Evolutionary conservation across 2,113 vertebrate species (phyloP).

Genomic region (Tetrao urogallus): DNA sequence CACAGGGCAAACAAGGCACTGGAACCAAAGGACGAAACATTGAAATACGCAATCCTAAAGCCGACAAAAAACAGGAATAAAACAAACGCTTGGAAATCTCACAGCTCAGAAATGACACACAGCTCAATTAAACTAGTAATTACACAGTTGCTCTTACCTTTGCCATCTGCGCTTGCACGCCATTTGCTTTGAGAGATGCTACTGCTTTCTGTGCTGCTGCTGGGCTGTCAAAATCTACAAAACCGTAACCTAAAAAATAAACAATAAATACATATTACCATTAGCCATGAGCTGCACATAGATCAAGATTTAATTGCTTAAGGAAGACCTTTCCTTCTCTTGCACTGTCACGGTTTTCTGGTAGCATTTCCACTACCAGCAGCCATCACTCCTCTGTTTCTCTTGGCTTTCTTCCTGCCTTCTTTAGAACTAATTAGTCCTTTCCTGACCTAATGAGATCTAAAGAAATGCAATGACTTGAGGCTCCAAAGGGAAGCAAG

Average conservation of each 20-base stretch:
- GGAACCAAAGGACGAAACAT: not conserved
- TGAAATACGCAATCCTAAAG: not conserved
- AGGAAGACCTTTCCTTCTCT: not conserved
- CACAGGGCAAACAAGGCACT: not conserved
- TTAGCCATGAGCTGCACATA: not conserved
- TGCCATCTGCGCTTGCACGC: constrained; percentile 99
- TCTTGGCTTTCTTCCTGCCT: not conserved
- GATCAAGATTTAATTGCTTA: not conserved
- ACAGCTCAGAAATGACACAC: not conserved
- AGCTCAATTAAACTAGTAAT: not conserved
- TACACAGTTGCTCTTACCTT: constrained; percentile 83
- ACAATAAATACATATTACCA: constrained; percentile 16
- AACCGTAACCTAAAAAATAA: constrained; percentile 90
- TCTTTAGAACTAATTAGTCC: not conserved
- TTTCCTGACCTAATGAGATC: not conserved
- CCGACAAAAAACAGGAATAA: not conserved
- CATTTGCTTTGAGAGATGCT: constrained; percentile 95
- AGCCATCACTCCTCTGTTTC: not conserved
- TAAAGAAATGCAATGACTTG: not conserved
- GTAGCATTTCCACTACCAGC: not conserved
- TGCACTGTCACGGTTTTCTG: not conserved
- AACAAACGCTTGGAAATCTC: not conserved
- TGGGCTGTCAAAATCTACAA: constrained; percentile 99
- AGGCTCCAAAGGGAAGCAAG: not conserved
- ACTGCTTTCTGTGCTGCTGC: constrained; percentile 99